Conservation (phyloP, 2,888 invertebrate genomes). For the Schizaphis graminum region DNA sequence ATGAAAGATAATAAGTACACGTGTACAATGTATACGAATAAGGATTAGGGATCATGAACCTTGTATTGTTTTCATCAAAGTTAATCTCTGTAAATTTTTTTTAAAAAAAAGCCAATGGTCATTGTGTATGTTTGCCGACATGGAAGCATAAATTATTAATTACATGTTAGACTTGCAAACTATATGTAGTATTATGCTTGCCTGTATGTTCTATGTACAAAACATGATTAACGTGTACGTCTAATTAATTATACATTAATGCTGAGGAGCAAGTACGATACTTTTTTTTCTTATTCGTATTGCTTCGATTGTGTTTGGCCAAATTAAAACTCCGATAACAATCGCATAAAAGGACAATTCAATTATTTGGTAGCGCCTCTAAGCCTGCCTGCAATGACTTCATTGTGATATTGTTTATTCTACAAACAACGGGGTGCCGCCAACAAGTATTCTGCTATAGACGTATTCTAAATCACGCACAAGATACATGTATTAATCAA, state of each 20-base stretch:
- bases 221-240: background rate
- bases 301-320: background rate
- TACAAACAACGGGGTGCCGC: slow-evolving; percentile 44
- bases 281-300: background rate
- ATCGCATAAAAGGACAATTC: slow-evolving; percentile 15
- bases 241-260: slow-evolving; percentile 8
- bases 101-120: background rate
- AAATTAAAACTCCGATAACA: slow-evolving; percentile 19
- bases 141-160: background rate
- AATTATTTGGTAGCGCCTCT: slow-evolving; percentile 41
- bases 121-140: background rate
- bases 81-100: background rate
- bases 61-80: slow-evolving; percentile 5
- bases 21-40: background rate
- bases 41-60: background rate
- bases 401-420: slow-evolving; percentile 41
- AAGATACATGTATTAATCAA: slow-evolving; percentile 55
- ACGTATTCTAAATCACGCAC: slow-evolving; percentile 8
- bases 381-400: background rate
- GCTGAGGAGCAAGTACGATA: background rate
- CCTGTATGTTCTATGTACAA: background rate
- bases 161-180: background rate
- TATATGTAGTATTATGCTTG: background rate
- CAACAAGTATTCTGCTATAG: slow-evolving; percentile 20
- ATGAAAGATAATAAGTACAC: background rate